Evolutionary conservation across 2,888 invertebrate species (phyloP), one percentile per base, ranked within the genome.

Genomic region (Cremastinae sp.): DNA sequence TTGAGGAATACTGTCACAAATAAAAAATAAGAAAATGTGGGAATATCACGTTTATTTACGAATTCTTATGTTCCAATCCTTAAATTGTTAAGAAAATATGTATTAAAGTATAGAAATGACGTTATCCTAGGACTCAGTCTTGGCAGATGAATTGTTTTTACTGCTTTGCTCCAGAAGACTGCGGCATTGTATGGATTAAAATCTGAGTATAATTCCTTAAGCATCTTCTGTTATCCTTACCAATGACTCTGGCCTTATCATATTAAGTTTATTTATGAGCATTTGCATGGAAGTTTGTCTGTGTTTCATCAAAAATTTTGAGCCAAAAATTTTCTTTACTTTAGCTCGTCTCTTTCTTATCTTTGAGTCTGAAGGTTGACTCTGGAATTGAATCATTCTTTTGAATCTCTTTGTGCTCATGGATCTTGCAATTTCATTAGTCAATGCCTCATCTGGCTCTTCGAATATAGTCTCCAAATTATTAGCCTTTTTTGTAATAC

Each of bases 401-500:
- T 92, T 93, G 0, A 93, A 90, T 86, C 92, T 92, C 65, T 91
- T 91, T 0, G 90, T 91, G 49, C 92, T 91, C 81, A 93, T 91
- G 0, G 54, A 54, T 3, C 90, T 86, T n/a, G 88, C 86, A 56
- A 90, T 87, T 34, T 90, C 86, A 58, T 91, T 91, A 78, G 85
- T 89, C 0, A 16, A 4, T 74, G 82, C 89, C 53, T 88, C 90
- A 75, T 90, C 89, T 81, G 91, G 92, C 80, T 93, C 93, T 88
- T 93, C 93, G 83, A 91, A 93, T 83, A 93, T 93, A 1, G 93
- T 93, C 88, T 93, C 93, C 81, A 93, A 89, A 72, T 91, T 91
- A 81, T 92, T 92, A 59, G 92, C 90, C 43, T 90, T 79, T 51
- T 90, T 89, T 83, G 92, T 92, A 0, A 92, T 88, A 83, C 89